Evolutionary conservation across 1,140 invertebrate genomes (phyloP).

Genomic region (Drepana arcuata): DNA sequence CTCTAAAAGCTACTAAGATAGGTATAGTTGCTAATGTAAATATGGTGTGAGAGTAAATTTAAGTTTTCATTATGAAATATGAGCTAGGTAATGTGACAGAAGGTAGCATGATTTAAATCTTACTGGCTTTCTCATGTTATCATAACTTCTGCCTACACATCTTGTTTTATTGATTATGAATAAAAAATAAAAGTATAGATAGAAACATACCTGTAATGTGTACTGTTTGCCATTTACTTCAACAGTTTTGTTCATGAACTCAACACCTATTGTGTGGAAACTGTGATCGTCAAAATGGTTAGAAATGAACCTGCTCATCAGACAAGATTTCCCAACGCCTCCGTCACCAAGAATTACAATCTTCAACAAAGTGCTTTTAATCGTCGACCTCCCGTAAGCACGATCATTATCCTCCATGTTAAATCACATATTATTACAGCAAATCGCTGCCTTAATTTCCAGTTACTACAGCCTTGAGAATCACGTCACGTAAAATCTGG

Average conservation of each 20-base stretch:
- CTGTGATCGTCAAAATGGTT: constrained; percentile 94
- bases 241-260: constrained; percentile 94
- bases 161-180: too few species aligned
- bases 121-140: too few species aligned
- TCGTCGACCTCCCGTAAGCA: constrained; percentile 34
- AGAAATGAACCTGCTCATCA: constrained; percentile 95
- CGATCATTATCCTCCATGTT: constrained; percentile 49
- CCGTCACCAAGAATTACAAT: constrained; percentile 94
- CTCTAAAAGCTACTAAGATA: too few species aligned
- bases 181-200: too few species aligned
- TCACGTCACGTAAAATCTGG: too few species aligned
- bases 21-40: too few species aligned
- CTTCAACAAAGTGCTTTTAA: constrained; percentile 68
- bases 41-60: too few species aligned
- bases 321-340: constrained; percentile 92
- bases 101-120: too few species aligned
- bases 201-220: constrained; percentile 82
- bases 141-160: too few species aligned
- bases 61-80: too few species aligned
- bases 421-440: constrained; percentile 44
- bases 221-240: constrained; percentile 86
- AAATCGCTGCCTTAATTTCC: constrained; percentile 42
- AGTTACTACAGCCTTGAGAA: constrained; percentile 50
- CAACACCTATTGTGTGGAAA: constrained; percentile 95
- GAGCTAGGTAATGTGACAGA: too few species aligned